phyloP scores from a whole-genome alignment of 2,888 invertebrate genomes.

The Oxystoma pomonae region DNA sequence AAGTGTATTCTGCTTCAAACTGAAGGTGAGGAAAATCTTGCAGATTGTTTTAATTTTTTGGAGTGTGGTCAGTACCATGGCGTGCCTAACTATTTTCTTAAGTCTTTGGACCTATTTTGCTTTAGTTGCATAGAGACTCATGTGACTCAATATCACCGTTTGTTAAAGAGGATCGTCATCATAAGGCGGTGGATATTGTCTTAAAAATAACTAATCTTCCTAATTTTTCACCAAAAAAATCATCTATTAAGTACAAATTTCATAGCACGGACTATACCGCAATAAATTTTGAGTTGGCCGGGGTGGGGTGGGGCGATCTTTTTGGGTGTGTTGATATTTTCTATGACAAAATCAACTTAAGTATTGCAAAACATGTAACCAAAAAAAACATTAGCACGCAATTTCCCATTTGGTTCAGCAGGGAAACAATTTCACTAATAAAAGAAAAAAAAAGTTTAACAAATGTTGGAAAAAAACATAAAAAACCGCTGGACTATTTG shows the following conservation, averaged over 20 bases:
- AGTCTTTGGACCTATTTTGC: not conserved
- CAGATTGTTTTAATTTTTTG: not conserved
- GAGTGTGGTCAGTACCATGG: not conserved
- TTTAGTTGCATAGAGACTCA: not conserved
- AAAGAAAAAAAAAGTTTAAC: not conserved
- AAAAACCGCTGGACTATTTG: not conserved
- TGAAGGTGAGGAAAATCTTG: not conserved
- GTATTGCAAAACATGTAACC: not conserved
- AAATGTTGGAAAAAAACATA: not conserved
- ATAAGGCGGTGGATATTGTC: not conserved
- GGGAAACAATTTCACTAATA: not conserved
- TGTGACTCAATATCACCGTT: not conserved
- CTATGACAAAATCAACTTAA: not conserved
- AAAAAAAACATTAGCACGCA: not conserved
- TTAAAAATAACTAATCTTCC: not conserved
- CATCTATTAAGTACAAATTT: not conserved
- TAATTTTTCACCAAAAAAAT: not conserved
- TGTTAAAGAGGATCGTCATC: not conserved
- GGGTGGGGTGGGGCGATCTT: not conserved
- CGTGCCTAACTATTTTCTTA: not conserved
- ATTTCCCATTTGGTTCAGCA: not conserved
- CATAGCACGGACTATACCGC: not conserved
- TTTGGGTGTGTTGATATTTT: not conserved
- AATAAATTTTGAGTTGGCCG: not conserved
- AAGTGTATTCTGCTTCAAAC: too few relatives aligned